A percentile compares a stretch with the other conserved stretches of the same genome.
These are phyloP conservation scores for Aleiodes sp. DNA, from an alignment of 1,140 invertebrate genomes.

Conservation along the genomic window DNA sequence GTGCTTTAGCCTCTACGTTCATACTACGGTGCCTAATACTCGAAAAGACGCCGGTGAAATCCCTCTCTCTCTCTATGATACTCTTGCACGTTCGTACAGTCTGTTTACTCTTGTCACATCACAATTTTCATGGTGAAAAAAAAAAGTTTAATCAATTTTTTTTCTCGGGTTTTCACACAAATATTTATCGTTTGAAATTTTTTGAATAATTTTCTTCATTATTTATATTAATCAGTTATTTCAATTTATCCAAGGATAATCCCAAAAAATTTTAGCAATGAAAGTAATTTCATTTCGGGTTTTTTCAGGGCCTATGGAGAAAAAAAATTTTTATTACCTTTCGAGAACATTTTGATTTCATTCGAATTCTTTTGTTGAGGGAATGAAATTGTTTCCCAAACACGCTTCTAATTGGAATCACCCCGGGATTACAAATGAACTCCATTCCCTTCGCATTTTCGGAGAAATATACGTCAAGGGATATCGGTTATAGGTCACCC, in stretches of 20 bases:
- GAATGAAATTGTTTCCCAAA: neutral
- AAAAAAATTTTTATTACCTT: too few relatives aligned
- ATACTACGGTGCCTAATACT: neutral
- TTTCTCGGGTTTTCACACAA: neutral
- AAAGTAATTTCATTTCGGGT: too few relatives aligned
- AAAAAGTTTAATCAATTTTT: neutral
- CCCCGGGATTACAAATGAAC: neutral
- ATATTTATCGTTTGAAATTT: neutral
- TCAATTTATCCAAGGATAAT: too few relatives aligned
- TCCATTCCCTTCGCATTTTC: neutral
- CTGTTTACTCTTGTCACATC: neutral
- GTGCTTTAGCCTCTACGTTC: too few relatives aligned
- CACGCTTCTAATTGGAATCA: neutral
- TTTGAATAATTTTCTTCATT: neutral
- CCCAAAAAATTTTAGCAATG: too few relatives aligned
- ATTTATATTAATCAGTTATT: too few relatives aligned
- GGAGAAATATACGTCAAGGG: slow-evolving; percentile 10
- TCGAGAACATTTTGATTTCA: too few relatives aligned
- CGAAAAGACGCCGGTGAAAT: neutral
- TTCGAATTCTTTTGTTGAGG: neutral
- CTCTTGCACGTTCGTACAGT: neutral
- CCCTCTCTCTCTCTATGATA: neutral
- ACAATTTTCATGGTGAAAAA: neutral
- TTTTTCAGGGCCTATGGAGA: too few relatives aligned
- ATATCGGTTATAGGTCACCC: slow-evolving; percentile 9